Conservation (phyloP, 2,797 vertebrate species). For the Argyrosomus regius region DNA sequence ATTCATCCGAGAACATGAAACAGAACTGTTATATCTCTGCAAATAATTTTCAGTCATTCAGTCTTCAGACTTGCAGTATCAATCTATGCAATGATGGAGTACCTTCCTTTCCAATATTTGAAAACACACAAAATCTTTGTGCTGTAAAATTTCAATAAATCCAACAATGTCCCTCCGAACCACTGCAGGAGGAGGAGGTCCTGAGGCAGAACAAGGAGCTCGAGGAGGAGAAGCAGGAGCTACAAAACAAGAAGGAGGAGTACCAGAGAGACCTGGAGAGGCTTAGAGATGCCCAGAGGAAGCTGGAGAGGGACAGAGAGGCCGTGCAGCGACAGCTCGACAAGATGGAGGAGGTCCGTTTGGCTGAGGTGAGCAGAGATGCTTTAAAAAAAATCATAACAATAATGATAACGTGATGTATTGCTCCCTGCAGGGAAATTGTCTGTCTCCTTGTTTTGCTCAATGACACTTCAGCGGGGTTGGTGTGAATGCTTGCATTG, state of each 20-base stretch:
- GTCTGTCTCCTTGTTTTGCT: constrained; percentile 6
- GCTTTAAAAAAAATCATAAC: constrained; percentile 1
- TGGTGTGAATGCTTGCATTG: constrained; percentile 16
- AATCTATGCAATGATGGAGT: background rate
- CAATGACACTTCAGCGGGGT: constrained; percentile 25
- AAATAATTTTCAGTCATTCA: background rate
- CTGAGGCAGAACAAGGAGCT: constrained; percentile 81
- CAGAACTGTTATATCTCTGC: background rate
- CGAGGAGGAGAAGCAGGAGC: constrained; percentile 86
- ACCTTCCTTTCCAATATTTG: background rate
- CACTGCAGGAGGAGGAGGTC: constrained; percentile 85
- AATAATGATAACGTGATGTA: constrained; percentile 7
- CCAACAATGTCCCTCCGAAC: constrained; percentile 3
- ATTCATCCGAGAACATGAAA: background rate
- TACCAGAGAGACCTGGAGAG: constrained; percentile 94
- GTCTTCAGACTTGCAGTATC: background rate
- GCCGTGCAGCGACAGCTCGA: constrained; percentile 86
- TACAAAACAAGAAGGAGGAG: constrained; percentile 87
- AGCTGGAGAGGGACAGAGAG: constrained; percentile 91
- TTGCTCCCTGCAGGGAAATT: constrained; percentile 18
- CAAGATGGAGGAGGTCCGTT: constrained; percentile 80
- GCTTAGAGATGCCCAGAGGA: constrained; percentile 90
- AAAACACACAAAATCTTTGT: background rate
- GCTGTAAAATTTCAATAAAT: constrained; percentile 43
- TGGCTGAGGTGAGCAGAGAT: constrained; percentile 73